These are phyloP conservation scores for Psittacula cyanocephala DNA, from an alignment of 2,113 vertebrate genomes.

Conservation along the genomic window DNA sequence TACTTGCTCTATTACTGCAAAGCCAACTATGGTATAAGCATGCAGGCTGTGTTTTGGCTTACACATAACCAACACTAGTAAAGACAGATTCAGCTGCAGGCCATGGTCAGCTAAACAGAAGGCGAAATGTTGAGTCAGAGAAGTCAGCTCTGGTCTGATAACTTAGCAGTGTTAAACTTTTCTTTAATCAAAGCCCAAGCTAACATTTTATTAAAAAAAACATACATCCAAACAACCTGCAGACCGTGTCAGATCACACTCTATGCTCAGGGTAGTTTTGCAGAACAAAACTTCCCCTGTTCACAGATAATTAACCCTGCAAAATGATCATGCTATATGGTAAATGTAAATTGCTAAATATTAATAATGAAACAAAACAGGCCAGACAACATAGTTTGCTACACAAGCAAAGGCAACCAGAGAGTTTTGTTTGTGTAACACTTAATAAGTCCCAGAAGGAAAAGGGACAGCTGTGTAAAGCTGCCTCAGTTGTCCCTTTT, in stretches of 20 bases:
- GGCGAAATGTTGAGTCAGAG: neutral
- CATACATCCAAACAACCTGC: neutral
- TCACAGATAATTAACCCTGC: neutral
- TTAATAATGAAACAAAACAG: neutral
- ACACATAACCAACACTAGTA: neutral
- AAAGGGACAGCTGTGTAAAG: constrained; percentile 26
- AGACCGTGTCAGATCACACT: neutral
- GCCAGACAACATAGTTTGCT: neutral
- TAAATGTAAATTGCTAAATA: neutral
- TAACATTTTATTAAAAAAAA: neutral
- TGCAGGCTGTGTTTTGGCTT: neutral
- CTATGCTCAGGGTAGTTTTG: neutral
- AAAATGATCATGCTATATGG: neutral
- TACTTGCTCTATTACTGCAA: neutral
- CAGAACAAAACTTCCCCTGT: neutral
- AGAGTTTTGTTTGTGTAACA: constrained; percentile 65
- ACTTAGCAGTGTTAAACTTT: neutral
- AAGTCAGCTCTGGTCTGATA: neutral
- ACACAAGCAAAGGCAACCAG: neutral
- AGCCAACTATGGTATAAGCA: neutral
- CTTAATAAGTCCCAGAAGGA: constrained; percentile 70
- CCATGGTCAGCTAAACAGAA: neutral
- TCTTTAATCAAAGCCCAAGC: neutral
- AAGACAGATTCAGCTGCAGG: neutral
- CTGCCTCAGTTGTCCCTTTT: neutral